Evolutionary conservation across 2,113 vertebrate genomes (phyloP).

Genomic region (Rattus norvegicus): GRCr8 NC_086024.1:71549001-71549500

Average conservation of each 20-base stretch:
- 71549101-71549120: background rate
- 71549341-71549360: background rate
- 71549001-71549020: background rate
- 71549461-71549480: background rate
- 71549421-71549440: background rate
- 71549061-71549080: background rate
- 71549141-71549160: background rate
- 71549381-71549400: background rate
- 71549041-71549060: background rate
- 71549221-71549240: background rate
- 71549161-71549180: background rate
- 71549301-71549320: background rate
- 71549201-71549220: background rate
- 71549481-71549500: conserved; percentile 27
- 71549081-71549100: conserved; percentile 14
- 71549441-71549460: conserved; percentile 2
- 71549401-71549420: conserved; percentile 15
- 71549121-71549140: background rate
- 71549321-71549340: background rate
- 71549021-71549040: background rate
- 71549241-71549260: background rate
- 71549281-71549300: background rate
- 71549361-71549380: background rate
- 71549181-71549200: background rate
- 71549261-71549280: background rate